These are phyloP conservation scores for Druceiella hillmani DNA, from an alignment of 2,888 invertebrate species.

Conservation along the genomic window DNA sequence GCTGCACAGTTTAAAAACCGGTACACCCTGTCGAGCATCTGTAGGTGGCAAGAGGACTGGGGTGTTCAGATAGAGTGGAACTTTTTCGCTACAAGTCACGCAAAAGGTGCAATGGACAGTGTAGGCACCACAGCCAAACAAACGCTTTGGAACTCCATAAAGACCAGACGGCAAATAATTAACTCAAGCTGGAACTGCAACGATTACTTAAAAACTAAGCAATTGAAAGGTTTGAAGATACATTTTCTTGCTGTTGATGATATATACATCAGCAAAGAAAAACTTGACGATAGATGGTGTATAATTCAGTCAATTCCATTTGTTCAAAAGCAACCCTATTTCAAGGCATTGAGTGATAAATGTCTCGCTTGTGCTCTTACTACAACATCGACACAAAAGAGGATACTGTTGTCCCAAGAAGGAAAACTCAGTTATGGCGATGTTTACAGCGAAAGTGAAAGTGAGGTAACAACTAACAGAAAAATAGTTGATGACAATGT, in stretches of 20 bases:
- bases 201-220: conserved; percentile 8
- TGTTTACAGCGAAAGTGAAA: too few relatives aligned
- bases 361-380: too few relatives aligned
- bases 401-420: too few relatives aligned
- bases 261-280: conserved; percentile 3
- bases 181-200: conserved; percentile 6
- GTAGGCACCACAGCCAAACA: conserved; percentile 11
- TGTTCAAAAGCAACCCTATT: conserved; percentile 11
- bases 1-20: conserved; percentile 15
- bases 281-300: conserved; percentile 10
- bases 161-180: conserved; percentile 5
- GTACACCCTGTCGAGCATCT: conserved; percentile 11
- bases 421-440: too few relatives aligned
- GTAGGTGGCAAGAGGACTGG: conserved; percentile 8
- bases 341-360: too few relatives aligned
- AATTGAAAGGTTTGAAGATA: conserved; percentile 2
- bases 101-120: conserved; percentile 14
- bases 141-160: conserved; percentile 10
- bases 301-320: conserved; percentile 4
- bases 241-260: conserved; percentile 7
- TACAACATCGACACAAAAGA: too few relatives aligned
- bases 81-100: conserved; percentile 15
- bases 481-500: too few relatives aligned
- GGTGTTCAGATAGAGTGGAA: conserved; percentile 13
- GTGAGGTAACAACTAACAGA: too few relatives aligned